Evolutionary conservation across 2,113 vertebrate species (phyloP).

Genomic region (Chiloscyllium plagiosum): DNA sequence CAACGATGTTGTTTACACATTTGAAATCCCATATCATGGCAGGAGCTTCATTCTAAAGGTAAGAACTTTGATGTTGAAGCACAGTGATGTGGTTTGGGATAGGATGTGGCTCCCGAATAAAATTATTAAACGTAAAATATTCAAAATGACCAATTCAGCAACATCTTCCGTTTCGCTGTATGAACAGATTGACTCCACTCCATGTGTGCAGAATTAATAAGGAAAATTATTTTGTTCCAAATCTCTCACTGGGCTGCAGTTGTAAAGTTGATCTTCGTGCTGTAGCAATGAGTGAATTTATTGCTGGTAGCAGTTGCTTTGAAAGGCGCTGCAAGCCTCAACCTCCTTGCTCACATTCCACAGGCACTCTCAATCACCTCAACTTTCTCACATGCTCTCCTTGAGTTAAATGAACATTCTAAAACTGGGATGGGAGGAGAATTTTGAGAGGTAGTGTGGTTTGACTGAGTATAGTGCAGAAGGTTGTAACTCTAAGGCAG

Average conservation of each 20-base stretch:
- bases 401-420: neutral
- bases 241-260: neutral
- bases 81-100: neutral
- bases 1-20: conserved; percentile 81
- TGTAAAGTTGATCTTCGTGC: neutral
- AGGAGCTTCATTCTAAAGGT: conserved; percentile 97
- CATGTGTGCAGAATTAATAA: neutral
- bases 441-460: neutral
- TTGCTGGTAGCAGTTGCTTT: neutral
- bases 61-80: conserved; percentile 40
- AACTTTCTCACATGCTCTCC: neutral
- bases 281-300: neutral
- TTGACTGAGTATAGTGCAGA: neutral
- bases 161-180: neutral
- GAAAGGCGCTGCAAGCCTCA: too few species aligned
- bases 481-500: too few species aligned
- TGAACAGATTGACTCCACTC: neutral
- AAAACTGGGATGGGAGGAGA: too few species aligned
- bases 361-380: neutral
- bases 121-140: neutral
- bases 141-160: neutral
- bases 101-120: neutral
- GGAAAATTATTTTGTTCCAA: neutral
- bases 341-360: neutral
- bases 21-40: conserved; percentile 87